Conservation (phyloP, 2,113 vertebrate species). For the Leptocoma aspasia region DNA sequence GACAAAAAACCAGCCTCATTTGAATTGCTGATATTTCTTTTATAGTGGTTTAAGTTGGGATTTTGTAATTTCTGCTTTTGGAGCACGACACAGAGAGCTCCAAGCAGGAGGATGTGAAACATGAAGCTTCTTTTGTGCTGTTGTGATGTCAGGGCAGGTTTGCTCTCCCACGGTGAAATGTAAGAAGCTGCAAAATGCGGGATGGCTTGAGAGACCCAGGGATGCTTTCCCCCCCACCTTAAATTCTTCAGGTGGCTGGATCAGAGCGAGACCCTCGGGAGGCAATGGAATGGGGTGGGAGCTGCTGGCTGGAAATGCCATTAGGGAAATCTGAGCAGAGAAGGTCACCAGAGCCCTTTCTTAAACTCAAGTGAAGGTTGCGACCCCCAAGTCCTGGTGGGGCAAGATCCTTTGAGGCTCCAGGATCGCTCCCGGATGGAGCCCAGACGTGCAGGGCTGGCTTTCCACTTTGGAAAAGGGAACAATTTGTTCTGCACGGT, state of each 20-base stretch:
- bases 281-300: not conserved
- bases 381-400: not conserved
- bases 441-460: not conserved
- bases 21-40: slow-evolving; percentile 17
- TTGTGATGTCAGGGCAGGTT: not conserved
- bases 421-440: not conserved
- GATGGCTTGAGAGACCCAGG: not conserved
- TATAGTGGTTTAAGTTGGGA: not conserved
- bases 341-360: not conserved
- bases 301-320: not conserved
- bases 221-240: fast-evolving
- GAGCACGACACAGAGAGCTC: not conserved
- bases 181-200: not conserved
- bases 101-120: not conserved
- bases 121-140: not conserved
- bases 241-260: not conserved
- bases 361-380: not conserved
- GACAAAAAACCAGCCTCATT: not conserved
- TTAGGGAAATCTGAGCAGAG: not conserved
- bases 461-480: not conserved
- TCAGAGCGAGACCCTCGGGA: not conserved
- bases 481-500: not conserved
- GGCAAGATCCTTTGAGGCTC: not conserved
- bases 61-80: not conserved
- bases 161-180: not conserved